A percentile compares a stretch with the other conserved stretches of the same genome.
phyloP scores from a whole-genome alignment of 2,797 vertebrate species.

The Karalla daura region DNA sequence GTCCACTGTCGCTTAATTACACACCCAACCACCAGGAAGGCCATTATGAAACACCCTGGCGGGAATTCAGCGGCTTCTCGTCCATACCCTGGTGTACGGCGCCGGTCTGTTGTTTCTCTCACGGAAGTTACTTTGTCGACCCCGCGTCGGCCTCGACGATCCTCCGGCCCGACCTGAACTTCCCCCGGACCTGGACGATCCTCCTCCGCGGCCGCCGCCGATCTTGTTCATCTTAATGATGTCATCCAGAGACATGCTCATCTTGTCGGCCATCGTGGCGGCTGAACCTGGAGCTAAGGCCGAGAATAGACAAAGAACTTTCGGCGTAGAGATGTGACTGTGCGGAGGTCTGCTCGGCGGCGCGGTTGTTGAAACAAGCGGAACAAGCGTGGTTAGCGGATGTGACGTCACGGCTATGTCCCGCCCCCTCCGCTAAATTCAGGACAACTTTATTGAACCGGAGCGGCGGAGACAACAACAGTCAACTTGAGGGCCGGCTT shows the following conservation, averaged over 20 bases:
- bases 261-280: constrained; percentile 88
- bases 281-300: fast-evolving
- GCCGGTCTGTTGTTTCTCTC: constrained; percentile 85
- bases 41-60: not conserved
- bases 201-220: constrained; percentile 81
- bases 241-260: constrained; percentile 95
- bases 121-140: constrained; percentile 76
- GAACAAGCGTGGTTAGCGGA: constrained; percentile 30
- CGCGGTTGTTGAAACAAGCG: constrained; percentile 52
- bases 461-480: not conserved
- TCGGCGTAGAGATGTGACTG: not conserved
- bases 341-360: constrained; percentile 32
- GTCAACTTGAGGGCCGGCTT: not conserved
- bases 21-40: not conserved
- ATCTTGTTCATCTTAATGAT: constrained; percentile 92
- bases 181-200: constrained; percentile 70
- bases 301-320: constrained; percentile 42
- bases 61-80: not conserved
- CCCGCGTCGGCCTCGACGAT: constrained; percentile 71
- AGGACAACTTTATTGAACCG: constrained; percentile 4
- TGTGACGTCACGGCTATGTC: not conserved
- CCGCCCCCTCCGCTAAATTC: not conserved
- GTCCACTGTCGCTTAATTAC: not conserved
- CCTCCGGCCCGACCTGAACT: constrained; percentile 85
- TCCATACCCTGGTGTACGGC: constrained; percentile 90